Base-by-base conservation (phyloP, 2,888 invertebrate genomes). In the Drosophila vallismaia region DNA sequence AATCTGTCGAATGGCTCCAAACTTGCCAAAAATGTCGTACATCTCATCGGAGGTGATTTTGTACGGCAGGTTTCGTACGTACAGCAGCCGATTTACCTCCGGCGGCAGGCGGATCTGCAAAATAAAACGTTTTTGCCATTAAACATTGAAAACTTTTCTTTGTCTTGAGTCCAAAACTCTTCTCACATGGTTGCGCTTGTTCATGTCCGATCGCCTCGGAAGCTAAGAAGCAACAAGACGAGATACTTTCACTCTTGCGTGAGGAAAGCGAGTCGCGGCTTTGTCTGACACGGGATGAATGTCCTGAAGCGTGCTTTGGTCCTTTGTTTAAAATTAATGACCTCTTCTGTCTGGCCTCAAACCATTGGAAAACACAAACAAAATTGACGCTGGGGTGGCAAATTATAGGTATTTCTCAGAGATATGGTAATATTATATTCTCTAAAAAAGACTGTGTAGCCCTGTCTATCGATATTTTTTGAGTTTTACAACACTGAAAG, bases 21-120 rank as follows among this genome's bases (percentile, higher is more conserved):
- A 99, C 93, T 99, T 99, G 14, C 99, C 99, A 93, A 99, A 99
- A 75, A 99, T 99, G 92, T 99, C 99, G 91, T 99, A 99, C 99
- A 99, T 99, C 94, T 99, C 99, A 92, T 99, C 99, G 5, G 97
- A 98, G 52, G 99, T 99, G 81, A 99, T 99, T 93, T 99, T 99
- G 90, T 99, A 99, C 0, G 99, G 99, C 69, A 99, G 93, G 92
- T 99, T 99, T 88, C 99, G 94, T 8, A 99, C 96, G 90, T 99
- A 99, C 3, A 99, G 92, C 66, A 99, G 97, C 89, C 99, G 94
- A 91, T 99, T 99, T 2, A 99, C 99, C 93, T 99, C 99, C 72
- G 99, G 99, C 29, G 99, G 99, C 71, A 99, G 93, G 76, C 99
- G 95, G 56, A 99, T 98, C 98, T 98, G 86, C 48, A 76, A 79